Evolutionary conservation across 2,797 vertebrate genomes (phyloP), one percentile per base, ranked within the genome.

Genomic region (Gobionotothen gibberifrons): DNA sequence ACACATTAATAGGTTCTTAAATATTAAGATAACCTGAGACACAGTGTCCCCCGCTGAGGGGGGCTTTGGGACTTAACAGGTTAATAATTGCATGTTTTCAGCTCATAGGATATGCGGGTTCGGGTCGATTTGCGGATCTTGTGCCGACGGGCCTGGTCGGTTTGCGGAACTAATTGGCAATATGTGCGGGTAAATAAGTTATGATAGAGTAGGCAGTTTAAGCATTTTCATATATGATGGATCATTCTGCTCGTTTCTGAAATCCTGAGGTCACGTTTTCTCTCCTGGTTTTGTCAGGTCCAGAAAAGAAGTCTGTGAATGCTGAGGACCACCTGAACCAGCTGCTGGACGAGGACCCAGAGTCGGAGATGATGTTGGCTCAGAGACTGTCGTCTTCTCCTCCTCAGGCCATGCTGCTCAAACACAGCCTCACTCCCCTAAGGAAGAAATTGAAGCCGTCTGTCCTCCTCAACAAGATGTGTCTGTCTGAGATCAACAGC

Each of bases 311-410:
- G 21, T 10, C 32, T 2, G 26, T 78, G 21, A 76, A 57, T 29
- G 55, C 22, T 2, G 85, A 80, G 12, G 90, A 95, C 44, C 46
- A 90, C 69, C 67, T 94, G 78, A 81, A 58, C 5, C 87, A 88
- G 87, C 70, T 95, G 79, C 76, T 94, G 58, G 91, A 92, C 14
- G 91, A 92, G 0, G 85, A 74, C 1, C 76, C 90, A 36, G 57
- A 93, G 44, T 32, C 72, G 1, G 95, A 94, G 67, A 82, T 87
- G 72, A n/a, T 62, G 43, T n/a, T 93, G 70, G 77, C 90, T 39
- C 81, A 87, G 26, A 90, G 88, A 6, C 43, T 87, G 36, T 76
- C 88, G 0, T 62, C 86, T 2, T 95, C 95, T 0, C 94, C 94
- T 16, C 80, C 64, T 78, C 93, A 61, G 68, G 61, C 21, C 9